These are phyloP conservation scores for Dendroctonus valens DNA, from an alignment of 1,140 invertebrate species.

Conservation along the genomic window DNA sequence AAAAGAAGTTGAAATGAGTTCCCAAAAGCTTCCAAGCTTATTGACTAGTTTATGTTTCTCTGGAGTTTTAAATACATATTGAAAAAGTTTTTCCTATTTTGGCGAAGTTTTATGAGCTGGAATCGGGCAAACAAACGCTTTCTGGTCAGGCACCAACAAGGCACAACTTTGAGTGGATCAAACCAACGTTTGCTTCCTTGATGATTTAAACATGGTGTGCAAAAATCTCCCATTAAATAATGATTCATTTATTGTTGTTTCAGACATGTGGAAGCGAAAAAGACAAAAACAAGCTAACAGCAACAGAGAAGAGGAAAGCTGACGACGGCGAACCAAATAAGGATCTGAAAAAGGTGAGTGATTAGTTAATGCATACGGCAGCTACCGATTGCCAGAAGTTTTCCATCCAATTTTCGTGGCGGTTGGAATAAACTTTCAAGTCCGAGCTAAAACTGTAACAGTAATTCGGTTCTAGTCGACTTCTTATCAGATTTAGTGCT, in stretches of 20 bases:
- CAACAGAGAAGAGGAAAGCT: slow-evolving; percentile 68
- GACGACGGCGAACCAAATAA: slow-evolving; percentile 66
- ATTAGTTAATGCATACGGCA: background rate
- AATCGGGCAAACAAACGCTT: background rate
- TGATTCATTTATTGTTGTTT: slow-evolving; percentile 40
- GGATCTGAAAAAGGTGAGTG: slow-evolving; percentile 67
- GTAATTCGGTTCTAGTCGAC: background rate
- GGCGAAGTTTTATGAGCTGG: slow-evolving; percentile 5
- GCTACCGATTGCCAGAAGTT: background rate
- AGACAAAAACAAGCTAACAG: slow-evolving; percentile 60
- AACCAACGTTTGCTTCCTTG: no score
- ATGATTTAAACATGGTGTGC: no score
- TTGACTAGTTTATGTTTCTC: slow-evolving; percentile 9
- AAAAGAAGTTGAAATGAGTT: slow-evolving; percentile 14
- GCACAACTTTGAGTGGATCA: no score
- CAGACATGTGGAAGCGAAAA: slow-evolving; percentile 48
- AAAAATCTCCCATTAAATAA: no score
- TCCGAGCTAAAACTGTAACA: background rate
- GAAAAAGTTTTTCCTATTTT: slow-evolving; percentile 5
- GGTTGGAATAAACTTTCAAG: background rate
- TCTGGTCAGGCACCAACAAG: no score
- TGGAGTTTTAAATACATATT: slow-evolving; percentile 12
- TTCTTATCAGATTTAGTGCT: slow-evolving; percentile 2
- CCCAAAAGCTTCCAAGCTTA: slow-evolving; percentile 7
- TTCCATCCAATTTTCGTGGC: background rate